phyloP scores from a whole-genome alignment of 1,140 invertebrate species.

The Medauroidea extradentata region DNA sequence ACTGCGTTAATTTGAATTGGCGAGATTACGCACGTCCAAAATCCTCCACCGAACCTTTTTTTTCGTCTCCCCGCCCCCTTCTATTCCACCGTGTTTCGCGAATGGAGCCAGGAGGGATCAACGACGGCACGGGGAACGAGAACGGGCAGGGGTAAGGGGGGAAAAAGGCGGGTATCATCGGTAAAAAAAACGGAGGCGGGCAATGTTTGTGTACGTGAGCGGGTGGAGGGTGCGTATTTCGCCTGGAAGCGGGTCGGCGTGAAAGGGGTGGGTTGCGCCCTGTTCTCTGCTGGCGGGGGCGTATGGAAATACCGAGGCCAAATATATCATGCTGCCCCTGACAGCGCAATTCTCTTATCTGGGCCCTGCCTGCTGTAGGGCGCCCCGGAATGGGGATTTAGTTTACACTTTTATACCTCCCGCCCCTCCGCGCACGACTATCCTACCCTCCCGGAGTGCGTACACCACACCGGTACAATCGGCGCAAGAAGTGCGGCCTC shows the following conservation, averaged over 20 bases:
- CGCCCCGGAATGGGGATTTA: slow-evolving; percentile 13
- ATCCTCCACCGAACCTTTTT: slow-evolving; percentile 1
- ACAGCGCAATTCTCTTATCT: slow-evolving; percentile 84
- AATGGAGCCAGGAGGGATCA: slow-evolving; percentile 25
- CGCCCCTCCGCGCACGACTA: not conserved
- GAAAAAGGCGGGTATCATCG: slow-evolving; percentile 19
- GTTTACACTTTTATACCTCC: slow-evolving; percentile 5
- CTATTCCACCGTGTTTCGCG: too few species aligned
- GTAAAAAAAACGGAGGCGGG: not conserved
- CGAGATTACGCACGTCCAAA: slow-evolving; percentile 15
- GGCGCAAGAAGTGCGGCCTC: not conserved
- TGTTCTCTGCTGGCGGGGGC: slow-evolving; percentile 31
- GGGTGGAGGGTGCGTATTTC: not conserved
- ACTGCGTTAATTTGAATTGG: slow-evolving; percentile 16
- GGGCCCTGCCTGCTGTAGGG: slow-evolving; percentile 31
- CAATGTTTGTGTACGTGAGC: not conserved
- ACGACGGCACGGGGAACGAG: slow-evolving; percentile 19
- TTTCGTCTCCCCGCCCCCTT: not conserved
- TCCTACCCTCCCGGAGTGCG: not conserved
- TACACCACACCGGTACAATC: not conserved
- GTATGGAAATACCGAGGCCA: slow-evolving; percentile 76
- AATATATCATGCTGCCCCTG: slow-evolving; percentile 79
- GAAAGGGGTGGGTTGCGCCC: slow-evolving; percentile 7
- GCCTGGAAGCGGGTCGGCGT: slow-evolving; percentile 18
- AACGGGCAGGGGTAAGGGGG: slow-evolving; percentile 24